Base-by-base conservation (phyloP, 2,113 vertebrate species). In the Tragelaphus buxtoni region DNA sequence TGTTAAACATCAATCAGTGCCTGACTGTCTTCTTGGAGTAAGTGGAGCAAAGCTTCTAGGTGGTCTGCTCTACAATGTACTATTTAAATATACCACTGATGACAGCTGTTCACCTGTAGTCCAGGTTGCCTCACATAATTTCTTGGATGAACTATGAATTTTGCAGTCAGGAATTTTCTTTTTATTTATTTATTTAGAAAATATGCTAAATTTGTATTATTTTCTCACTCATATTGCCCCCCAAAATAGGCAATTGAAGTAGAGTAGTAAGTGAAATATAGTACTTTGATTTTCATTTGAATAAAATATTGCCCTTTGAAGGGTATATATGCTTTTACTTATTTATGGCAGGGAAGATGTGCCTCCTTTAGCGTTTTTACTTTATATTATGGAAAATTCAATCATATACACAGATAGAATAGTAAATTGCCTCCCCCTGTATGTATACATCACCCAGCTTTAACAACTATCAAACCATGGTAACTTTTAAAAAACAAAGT, bases 401-500 rank as follows among this genome's bases (percentile, higher is more conserved):
- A 85, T 63, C 28, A 91, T 82, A 56, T 35, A 55, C 47, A 88
- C 22, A 87, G 20, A 55, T 42, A 58, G 49, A 92, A 72, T 92
- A 83, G 14, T 79, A 82, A 72, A 77, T 92, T 22, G 55, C 47
- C 35, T 85, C 20, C 32, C 16, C 51, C 39, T 74, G 5, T 79
- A 17, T 76, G 39, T 56, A 51, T 26, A 56, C 7, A 82, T 82
- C 22, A 86, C 32, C 17, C 20, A 45, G 26, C 20, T 85, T 96
- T 42, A 89, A 81, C 14, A 91, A 82, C 30, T 89, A 74, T 76
- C 63, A 91, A 17, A 42, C 9, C 11, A n/a, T 85, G 47, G 9
- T 85, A 20, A 81, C 81, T 96, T 87, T 95, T 74, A 51, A 80
- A 55, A 92, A 79, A 84, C 32, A 91, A 97, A 88, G 90, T 81